Evolutionary conservation across 2,888 invertebrate species (phyloP), one percentile per base, ranked within the genome.

Genomic region (Busseola fusca): DNA sequence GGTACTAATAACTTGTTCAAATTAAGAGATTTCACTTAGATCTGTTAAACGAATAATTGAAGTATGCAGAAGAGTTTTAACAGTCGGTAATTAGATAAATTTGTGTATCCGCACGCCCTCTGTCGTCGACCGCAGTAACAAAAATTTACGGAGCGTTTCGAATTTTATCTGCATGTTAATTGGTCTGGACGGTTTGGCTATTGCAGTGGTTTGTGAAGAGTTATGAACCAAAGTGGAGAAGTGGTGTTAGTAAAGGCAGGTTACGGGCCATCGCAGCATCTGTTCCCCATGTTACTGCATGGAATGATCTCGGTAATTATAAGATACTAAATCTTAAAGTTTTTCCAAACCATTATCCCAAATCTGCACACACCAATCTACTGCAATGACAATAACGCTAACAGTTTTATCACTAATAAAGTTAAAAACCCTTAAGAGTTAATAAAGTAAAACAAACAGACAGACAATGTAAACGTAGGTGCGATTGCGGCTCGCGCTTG

Each of bases 1-100:
- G 83, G 85, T 86, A 84, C 84, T 86, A 85, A 84, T 84, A 84
- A 85, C 85, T 85, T 82, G 86, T 76, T 76, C 83, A 85, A 85
- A 85, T 85, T 81, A 85, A 86, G 87, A 85, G 79, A 85, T 86
- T 86, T 83, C 85, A 73, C 72, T 83, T 79, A 83, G 81, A 86
- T 86, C 86, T 86, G 83, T 83, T 85, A 74, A 85, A 86, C 77
- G 78, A 74, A 81, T 85, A 86, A 86, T 85, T 86, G 85, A 83
- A 79, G 85, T 76, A 69, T 66, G 79, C 74, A 64, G 42, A 72
- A 75, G 76, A 84, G 87, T 86, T 85, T 83, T 85, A 86, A 85
- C 84, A 63, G 84, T 63, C 74, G 74, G 81, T 85, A 86, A 85
- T 85, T 85, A 85, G 84, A 83, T 86, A 81, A 85, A 85, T 85